Evolutionary conservation across 1,140 invertebrate species (phyloP), one percentile per base, ranked within the genome.

Genomic region (Dufourea novaeangliae): DNA sequence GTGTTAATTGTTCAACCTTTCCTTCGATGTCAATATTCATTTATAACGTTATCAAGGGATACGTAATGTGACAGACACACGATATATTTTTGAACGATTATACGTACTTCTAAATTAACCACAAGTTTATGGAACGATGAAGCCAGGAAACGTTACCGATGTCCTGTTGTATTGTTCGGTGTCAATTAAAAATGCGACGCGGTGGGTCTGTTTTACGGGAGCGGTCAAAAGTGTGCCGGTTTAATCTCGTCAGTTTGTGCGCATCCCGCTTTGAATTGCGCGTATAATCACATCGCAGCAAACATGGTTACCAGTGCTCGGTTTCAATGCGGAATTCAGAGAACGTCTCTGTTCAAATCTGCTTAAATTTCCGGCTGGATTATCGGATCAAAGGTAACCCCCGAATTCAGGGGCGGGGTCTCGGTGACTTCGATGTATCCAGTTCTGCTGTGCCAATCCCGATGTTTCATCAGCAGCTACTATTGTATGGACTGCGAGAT

Each of bases 381-480:
- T 74, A 74, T 66, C 34, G 25, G 62, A 66, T 74, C 71, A 74
- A 74, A 64, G 61, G 71, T 74, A 74, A 54, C 46, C 46, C n/a
- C 46, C 22, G 14, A 17, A 46, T 32, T 59, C 56, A n/a, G 10
- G 32, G 25, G 7, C 27, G 27, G 10, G 32, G 25, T 14, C 27
- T 7, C 39, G 39, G 29, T 61, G 56, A 62, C n/a, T 46, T 72
- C n/a, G 57, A 62, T 27, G 41, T 34, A 27, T 25, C 22, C 17
- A 12, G 41, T 2, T 3, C 10, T n/a, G 14, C 32, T 17, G n/a
- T 25, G 62, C 6, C 54, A 8, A n/a, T 50, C 4, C 5, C 46
- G 46, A 50, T 50, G 46, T 50, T 50, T 50, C 46, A 50, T 50
- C 46, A 50, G 46, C 46, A 50, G 46, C 46, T 50, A 50, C n/a